These are phyloP conservation scores for Hermaeophaga mercurialis DNA, from an alignment of 2,888 invertebrate genomes.

Conservation along the genomic window DNA sequence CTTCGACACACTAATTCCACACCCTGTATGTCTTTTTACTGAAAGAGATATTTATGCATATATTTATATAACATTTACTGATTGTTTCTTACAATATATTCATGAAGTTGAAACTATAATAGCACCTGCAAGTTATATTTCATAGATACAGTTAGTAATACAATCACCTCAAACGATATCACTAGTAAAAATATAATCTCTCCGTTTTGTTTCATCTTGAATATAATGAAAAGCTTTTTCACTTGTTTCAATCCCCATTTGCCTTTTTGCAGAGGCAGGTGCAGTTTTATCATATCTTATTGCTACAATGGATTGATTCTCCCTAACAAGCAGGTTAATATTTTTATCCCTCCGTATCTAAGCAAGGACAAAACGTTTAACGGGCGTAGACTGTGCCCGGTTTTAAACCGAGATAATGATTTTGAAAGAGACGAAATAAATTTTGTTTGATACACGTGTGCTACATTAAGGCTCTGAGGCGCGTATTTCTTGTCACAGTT, in stretches of 20 bases:
- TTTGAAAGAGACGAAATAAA: conserved; percentile 12
- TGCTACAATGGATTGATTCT: conserved; percentile 10
- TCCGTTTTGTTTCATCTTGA: too few species aligned
- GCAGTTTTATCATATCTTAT: conserved; percentile 10
- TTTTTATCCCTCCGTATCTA: conserved; percentile 26
- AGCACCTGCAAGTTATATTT: too few species aligned
- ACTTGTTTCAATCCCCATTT: conserved; percentile 43
- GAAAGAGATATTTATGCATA: too few species aligned
- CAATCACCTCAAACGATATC: too few species aligned
- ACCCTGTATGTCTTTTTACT: too few species aligned
- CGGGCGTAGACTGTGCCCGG: conserved; percentile 14
- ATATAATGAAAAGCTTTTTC: too few species aligned
- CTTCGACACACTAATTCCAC: too few species aligned
- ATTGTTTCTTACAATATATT: too few species aligned
- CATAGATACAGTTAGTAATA: too few species aligned
- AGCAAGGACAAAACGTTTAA: conserved; percentile 25
- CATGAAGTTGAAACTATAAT: too few species aligned
- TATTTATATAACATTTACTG: too few species aligned
- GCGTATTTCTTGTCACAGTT: neutral
- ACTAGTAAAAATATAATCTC: too few species aligned
- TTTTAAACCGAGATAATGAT: conserved; percentile 21
- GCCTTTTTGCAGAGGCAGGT: conserved; percentile 15
- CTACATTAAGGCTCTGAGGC: neutral
- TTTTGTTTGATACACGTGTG: conserved; percentile 23
- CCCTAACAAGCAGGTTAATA: conserved; percentile 23